Evolutionary conservation across 2,888 invertebrate genomes (phyloP).

Genomic region (Ptilodon capucinus): DNA sequence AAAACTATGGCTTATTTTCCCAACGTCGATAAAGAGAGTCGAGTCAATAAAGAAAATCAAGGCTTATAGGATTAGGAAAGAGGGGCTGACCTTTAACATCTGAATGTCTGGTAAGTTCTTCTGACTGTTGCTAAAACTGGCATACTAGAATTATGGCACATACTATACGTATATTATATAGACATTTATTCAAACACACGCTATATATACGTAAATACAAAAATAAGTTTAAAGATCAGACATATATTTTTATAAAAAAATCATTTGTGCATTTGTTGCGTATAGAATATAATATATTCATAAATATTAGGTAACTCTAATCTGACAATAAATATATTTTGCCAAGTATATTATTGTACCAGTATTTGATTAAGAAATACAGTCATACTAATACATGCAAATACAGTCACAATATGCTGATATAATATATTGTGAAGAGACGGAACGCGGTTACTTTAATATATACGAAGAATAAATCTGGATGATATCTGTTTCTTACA

Average conservation of each 20-base stretch:
- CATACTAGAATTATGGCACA: slow-evolving; percentile 44
- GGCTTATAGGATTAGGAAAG: not conserved
- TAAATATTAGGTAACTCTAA: no score
- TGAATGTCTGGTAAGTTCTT: no score
- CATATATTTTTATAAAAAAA: slow-evolving; percentile 1
- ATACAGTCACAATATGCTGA: no score
- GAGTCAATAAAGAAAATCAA: no score
- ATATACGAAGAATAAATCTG: no score
- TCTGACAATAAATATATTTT: no score
- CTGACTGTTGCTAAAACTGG: slow-evolving; percentile 10
- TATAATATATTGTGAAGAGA: no score
- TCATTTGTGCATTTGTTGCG: not conserved
- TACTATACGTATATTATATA: slow-evolving; percentile 26
- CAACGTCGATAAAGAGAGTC: slow-evolving; percentile 3
- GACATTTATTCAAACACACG: slow-evolving; percentile 25
- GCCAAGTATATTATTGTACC: no score
- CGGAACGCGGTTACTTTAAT: no score
- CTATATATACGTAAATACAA: slow-evolving; percentile 58
- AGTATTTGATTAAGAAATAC: no score
- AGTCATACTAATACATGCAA: no score
- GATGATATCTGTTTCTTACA: not conserved
- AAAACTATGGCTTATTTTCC: slow-evolving; percentile 20
- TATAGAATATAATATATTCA: not conserved
- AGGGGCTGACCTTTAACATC: no score
- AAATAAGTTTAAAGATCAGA: slow-evolving; percentile 50